These are phyloP conservation scores for Myotis yumanensis DNA, from an alignment of 2,113 vertebrate genomes.

Conservation along the genomic window DNA sequence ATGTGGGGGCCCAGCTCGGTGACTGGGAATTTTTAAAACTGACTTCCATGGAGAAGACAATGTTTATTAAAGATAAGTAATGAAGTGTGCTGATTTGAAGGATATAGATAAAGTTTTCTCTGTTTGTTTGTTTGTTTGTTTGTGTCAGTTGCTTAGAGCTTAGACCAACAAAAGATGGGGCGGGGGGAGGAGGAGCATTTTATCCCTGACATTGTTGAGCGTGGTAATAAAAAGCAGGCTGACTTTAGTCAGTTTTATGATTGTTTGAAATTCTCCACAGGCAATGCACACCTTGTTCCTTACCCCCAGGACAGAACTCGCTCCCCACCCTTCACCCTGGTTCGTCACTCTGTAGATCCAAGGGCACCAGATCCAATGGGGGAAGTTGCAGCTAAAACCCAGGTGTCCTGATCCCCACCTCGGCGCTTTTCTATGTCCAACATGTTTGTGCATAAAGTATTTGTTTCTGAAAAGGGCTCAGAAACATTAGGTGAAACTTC, in stretches of 20 bases:
- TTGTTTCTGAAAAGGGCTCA: conserved; percentile 36
- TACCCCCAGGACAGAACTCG: background rate
- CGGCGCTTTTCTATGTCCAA: background rate
- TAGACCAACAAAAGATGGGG: conserved; percentile 10
- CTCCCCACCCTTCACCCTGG: background rate
- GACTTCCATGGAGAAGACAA: background rate
- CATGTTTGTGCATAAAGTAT: background rate
- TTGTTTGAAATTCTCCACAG: background rate
- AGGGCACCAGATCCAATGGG: background rate
- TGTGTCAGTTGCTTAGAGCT: conserved; percentile 25
- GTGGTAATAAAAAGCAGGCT: background rate
- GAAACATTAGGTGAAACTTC: conserved; percentile 22
- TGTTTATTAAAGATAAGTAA: conserved; percentile 4
- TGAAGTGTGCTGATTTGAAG: background rate
- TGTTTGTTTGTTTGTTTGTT: background rate
- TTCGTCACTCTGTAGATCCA: background rate
- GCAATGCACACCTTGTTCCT: background rate
- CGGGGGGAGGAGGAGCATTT: background rate
- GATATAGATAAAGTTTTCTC: background rate
- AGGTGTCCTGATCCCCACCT: background rate
- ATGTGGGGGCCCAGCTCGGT: background rate
- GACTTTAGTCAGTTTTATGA: conserved; percentile 4
- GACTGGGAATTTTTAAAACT: background rate
- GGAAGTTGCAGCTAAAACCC: background rate
- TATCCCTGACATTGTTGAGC: background rate